phyloP scores from a whole-genome alignment of 2,113 vertebrate species.

The Salminus brasiliensis region DNA sequence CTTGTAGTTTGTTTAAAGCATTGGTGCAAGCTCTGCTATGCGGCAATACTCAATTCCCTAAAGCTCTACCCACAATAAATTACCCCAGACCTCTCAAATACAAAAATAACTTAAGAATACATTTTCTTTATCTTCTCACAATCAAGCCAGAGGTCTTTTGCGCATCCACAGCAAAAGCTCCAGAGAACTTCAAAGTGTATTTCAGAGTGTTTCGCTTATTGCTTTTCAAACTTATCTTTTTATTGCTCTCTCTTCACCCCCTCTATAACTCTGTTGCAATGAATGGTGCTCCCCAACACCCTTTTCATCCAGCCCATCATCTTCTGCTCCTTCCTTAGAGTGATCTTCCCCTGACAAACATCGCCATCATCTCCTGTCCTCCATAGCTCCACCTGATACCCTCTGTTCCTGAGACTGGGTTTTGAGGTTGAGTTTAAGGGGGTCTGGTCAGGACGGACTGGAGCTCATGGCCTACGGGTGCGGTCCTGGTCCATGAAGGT shows the following conservation, averaged over 20 bases:
- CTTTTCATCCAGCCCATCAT: background rate
- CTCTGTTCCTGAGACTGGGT: background rate
- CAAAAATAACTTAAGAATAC: slow-evolving; percentile 30
- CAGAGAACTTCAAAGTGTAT: background rate
- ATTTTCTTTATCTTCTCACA: background rate
- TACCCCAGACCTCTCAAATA: background rate
- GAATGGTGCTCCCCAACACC: no score
- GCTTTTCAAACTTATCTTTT: background rate
- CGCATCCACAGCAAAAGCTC: background rate
- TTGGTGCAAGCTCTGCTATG: background rate
- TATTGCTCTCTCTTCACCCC: background rate
- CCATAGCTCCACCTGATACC: background rate
- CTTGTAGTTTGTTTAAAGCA: background rate
- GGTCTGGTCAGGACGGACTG: no score
- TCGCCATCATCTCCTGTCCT: background rate
- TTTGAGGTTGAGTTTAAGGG: background rate
- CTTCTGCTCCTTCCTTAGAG: background rate
- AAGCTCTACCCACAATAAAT: slow-evolving; percentile 7
- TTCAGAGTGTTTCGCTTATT: background rate
- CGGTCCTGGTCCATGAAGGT: slow-evolving; percentile 83
- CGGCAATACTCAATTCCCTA: background rate
- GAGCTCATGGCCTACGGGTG: slow-evolving; percentile 33
- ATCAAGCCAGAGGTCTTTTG: background rate
- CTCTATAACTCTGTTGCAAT: no score
- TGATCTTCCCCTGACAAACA: background rate